Percentiles rank a stretch among this genome's conserved stretches.
These are phyloP conservation scores for Heliconius nattereri DNA, from an alignment of 1,140 invertebrate species.

Conservation along the genomic window DNA sequence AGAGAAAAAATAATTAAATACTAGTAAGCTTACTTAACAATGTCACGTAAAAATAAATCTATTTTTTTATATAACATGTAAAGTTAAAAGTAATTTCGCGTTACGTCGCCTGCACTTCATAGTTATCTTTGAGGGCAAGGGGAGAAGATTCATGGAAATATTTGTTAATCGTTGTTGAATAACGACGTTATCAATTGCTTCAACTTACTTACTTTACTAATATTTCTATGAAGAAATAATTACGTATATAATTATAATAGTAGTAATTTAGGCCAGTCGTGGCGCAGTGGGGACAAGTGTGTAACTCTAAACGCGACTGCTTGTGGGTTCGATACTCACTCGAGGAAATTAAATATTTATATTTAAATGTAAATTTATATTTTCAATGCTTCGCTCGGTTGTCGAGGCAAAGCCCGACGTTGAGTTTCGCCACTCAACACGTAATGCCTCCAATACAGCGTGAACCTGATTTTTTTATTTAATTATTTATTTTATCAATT, in stretches of 20 bases:
- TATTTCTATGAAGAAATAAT: not conserved
- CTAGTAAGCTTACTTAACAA: not conserved
- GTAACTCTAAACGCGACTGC: too few species aligned
- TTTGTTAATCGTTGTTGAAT: not conserved
- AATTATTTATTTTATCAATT: too few species aligned
- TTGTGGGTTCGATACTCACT: too few species aligned
- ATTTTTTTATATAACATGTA: not conserved
- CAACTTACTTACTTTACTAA: not conserved
- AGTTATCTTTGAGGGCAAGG: not conserved
- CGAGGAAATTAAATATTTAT: too few species aligned
- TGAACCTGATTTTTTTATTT: too few species aligned
- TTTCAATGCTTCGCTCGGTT: too few species aligned
- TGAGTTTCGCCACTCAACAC: too few species aligned
- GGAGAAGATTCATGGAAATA: not conserved
- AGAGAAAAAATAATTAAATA: not conserved
- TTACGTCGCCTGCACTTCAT: not conserved
- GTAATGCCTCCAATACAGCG: too few species aligned
- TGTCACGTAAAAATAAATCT: not conserved
- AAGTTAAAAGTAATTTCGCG: not conserved
- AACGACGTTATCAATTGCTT: not conserved
- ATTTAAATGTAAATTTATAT: too few species aligned
- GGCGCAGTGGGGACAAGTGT: too few species aligned
- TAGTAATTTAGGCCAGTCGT: too few species aligned
- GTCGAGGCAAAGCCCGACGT: too few species aligned
- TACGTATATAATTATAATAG: not conserved